phyloP scores from a whole-genome alignment of 2,888 invertebrate species.

The Epinotia bilunana region DNA sequence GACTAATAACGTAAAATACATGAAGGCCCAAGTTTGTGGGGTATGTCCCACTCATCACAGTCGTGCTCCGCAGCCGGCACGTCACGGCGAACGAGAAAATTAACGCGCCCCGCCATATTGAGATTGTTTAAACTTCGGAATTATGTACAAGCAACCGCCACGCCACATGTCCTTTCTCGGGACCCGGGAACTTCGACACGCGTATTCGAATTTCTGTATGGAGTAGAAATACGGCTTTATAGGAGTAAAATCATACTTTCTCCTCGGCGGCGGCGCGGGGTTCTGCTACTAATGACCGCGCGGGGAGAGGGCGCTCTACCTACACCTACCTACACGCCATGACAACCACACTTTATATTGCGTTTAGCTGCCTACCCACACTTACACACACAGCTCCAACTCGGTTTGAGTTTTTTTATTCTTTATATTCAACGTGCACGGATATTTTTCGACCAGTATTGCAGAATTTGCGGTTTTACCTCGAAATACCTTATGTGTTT shows the following conservation, averaged over 20 bases:
- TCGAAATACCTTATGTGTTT: conserved; percentile 37
- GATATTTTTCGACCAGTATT: conserved; percentile 71
- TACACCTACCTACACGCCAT: conserved; percentile 72
- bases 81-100: conserved; percentile 61
- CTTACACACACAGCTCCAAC: conserved; percentile 68
- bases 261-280: conserved; percentile 75
- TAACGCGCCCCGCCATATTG: conserved; percentile 72
- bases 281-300: conserved; percentile 83
- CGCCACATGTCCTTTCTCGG: conserved; percentile 79
- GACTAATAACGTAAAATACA: not conserved
- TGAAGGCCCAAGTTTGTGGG: conserved; percentile 24
- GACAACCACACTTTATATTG: conserved; percentile 84
- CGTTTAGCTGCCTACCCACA: conserved; percentile 83
- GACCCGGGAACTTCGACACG: conserved; percentile 76
- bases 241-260: conserved; percentile 85
- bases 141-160: conserved; percentile 76
- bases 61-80: conserved; percentile 46
- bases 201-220: conserved; percentile 84
- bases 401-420: conserved; percentile 73
- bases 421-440: conserved; percentile 78
- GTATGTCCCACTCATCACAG: conserved; percentile 39
- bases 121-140: conserved; percentile 80
- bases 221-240: conserved; percentile 85
- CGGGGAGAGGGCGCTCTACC: conserved; percentile 77
- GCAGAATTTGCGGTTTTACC: conserved; percentile 56